These are phyloP conservation scores for Yponomeuta evonymella DNA, from an alignment of 2,888 invertebrate species.

Conservation along the genomic window DNA sequence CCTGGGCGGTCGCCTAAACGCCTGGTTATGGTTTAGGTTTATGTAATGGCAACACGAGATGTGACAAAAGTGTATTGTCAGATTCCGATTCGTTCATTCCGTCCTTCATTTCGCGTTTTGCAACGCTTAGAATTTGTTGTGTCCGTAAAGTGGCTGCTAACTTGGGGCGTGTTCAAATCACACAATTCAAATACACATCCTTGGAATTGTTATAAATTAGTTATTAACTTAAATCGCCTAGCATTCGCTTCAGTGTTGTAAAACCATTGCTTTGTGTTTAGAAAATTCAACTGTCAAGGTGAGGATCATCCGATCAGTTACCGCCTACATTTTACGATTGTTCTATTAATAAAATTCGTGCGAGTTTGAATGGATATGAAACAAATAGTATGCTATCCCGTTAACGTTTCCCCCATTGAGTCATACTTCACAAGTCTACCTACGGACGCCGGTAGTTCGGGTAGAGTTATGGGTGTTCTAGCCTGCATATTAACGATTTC, in stretches of 20 bases:
- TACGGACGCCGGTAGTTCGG: neutral
- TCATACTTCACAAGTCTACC: neutral
- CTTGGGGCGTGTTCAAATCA: neutral
- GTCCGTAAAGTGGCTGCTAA: neutral
- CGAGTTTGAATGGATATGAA: neutral
- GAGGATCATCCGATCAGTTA: neutral
- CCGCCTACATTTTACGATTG: slow-evolving; percentile 1
- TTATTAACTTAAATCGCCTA: neutral
- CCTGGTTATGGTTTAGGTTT: neutral
- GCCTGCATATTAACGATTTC: neutral
- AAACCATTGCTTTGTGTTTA: neutral
- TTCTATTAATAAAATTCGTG: neutral
- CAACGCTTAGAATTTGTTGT: neutral
- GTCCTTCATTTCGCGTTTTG: slow-evolving; percentile 5
- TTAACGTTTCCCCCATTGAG: neutral
- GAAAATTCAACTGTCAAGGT: neutral
- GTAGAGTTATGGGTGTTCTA: neutral
- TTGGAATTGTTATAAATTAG: neutral
- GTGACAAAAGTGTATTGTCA: neutral
- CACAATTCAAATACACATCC: neutral
- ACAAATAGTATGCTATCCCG: neutral
- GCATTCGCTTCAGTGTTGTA: neutral
- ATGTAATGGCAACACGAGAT: neutral
- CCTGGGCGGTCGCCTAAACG: no score
- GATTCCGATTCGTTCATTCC: neutral